Base-by-base conservation (phyloP, 2,797 vertebrate species). In the Gobionotothen gibberifrons region DNA sequence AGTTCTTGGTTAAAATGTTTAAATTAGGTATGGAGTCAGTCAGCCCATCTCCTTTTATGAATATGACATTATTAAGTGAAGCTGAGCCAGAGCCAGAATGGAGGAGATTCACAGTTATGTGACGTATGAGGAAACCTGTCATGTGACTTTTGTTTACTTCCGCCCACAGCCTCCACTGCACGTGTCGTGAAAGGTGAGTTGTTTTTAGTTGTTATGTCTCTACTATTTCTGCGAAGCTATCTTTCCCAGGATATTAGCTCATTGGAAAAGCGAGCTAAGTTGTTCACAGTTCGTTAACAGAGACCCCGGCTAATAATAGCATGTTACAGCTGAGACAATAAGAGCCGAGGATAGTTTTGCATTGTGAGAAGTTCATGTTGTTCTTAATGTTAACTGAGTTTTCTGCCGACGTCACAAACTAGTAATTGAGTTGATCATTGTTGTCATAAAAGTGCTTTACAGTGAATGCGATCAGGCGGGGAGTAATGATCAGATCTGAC, bases 111-210 rank as follows among this genome's bases (percentile, higher is more conserved):
- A 12, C 53, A 13, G 5, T 1, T 13, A 46, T 4, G 40, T 9
- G 17, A 32, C 15, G 52, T 51, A 47, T 51, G 11, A 22, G 5
- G 11, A 5, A 9, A 13, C 52, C 8, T 32, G 75, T 92, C 94
- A 94, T 53, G 93, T 95, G 95, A 93, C 57, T 44, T 92, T 95
- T 96, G 94, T 96, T 95, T 96, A 94, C 93, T 90, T 93, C 91
- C 89, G 83, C 1, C 14, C 0, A 9, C 59, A 51, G 32, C 36
- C n/a, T 65, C 26, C 1, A 0, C 11, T 54, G 46, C 91, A 91
- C 92, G 92, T 93, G 93, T 78, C 51, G 66, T 29, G 26, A 46
- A 67, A 77, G 78, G 84, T 90, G 82, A 90, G 90, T 72, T 26
- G 15, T 69, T 29, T 29, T 49, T 36, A 36, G 32, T 36, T 61